A percentile compares a stretch with the other conserved stretches of the same genome.
Evolutionary conservation across 2,888 invertebrate species (phyloP).

Genomic region (Tetragonula carbonaria): DNA sequence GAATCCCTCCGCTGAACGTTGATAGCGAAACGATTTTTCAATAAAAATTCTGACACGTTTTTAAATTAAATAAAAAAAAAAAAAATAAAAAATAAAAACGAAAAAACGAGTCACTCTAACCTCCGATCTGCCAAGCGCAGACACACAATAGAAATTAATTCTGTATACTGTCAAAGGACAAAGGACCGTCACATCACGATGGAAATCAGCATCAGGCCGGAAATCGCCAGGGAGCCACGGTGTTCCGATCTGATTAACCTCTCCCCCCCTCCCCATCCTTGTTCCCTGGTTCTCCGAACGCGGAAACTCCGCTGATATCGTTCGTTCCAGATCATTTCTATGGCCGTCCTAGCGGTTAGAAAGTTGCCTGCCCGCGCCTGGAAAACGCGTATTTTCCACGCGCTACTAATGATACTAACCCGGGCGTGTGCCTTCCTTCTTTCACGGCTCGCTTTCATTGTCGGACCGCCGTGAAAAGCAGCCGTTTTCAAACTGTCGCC

Average conservation of each 20-base stretch:
- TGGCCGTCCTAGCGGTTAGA: slow-evolving; percentile 13
- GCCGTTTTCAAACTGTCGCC: slow-evolving; percentile 27
- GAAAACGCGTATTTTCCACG: slow-evolving; percentile 48
- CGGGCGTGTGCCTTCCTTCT: not conserved
- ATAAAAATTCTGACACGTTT: not conserved
- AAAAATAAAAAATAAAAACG: not conserved
- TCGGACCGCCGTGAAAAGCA: slow-evolving; percentile 27
- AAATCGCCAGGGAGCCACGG: not conserved
- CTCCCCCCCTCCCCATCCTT: not conserved
- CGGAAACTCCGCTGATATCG: slow-evolving; percentile 50
- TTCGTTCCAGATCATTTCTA: slow-evolving; percentile 60
- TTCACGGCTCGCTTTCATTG: not conserved
- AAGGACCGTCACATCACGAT: not conserved
- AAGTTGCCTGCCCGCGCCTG: slow-evolving; percentile 27
- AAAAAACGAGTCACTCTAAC: not conserved
- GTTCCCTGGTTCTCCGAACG: slow-evolving; percentile 34
- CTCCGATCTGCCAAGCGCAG: not conserved
- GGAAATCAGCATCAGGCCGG: slow-evolving; percentile 3
- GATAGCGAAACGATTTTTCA: not conserved
- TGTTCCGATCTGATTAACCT: slow-evolving; percentile 1
- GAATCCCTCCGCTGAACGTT: not conserved
- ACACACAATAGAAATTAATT: not conserved
- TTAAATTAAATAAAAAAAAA: not conserved
- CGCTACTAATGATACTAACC: slow-evolving; percentile 44
- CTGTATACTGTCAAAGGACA: not conserved